Conservation (phyloP, 2,113 vertebrate genomes). For the Tylochromis polylepis region DNA sequence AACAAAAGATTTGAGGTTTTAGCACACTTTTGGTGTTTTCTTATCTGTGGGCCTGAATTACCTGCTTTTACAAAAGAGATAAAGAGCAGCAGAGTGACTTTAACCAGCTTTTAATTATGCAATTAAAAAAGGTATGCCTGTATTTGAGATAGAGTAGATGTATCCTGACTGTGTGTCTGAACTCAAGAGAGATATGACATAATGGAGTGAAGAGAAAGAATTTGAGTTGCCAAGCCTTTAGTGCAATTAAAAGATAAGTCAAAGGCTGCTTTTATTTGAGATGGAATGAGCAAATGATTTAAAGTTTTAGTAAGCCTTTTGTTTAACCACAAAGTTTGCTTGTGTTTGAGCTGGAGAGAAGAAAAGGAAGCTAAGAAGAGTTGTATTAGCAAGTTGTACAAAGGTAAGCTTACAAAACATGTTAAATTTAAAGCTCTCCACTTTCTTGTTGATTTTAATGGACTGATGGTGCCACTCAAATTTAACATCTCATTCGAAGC, state of each 20-base stretch:
- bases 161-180: slow-evolving; percentile 8
- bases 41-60: not conserved
- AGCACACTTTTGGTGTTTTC: not conserved
- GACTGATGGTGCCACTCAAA: not conserved
- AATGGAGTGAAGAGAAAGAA: not conserved
- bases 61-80: slow-evolving; percentile 25
- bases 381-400: not conserved
- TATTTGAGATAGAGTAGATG: slow-evolving; percentile 26
- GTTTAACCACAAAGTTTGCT: not conserved
- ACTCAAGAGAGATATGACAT: slow-evolving; percentile 3
- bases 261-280: not conserved
- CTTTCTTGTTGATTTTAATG: not conserved
- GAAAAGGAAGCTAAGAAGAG: not conserved
- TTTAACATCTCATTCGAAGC: not conserved
- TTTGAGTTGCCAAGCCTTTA: slow-evolving; percentile 23
- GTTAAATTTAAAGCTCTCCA: not conserved
- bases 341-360: slow-evolving; percentile 1
- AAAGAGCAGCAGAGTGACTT: slow-evolving; percentile 6
- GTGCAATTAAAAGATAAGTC: slow-evolving; percentile 56
- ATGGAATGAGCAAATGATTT: slow-evolving; percentile 5
- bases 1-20: slow-evolving; percentile 12
- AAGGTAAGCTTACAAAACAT: not conserved
- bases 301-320: slow-evolving; percentile 13
- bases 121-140: slow-evolving; percentile 39
- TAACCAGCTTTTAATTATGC: slow-evolving; percentile 32